A percentile compares a stretch with the other conserved stretches of the same genome.
Conservation (phyloP, 2,888 invertebrate species). For the Mayetiola destructor region DNA sequence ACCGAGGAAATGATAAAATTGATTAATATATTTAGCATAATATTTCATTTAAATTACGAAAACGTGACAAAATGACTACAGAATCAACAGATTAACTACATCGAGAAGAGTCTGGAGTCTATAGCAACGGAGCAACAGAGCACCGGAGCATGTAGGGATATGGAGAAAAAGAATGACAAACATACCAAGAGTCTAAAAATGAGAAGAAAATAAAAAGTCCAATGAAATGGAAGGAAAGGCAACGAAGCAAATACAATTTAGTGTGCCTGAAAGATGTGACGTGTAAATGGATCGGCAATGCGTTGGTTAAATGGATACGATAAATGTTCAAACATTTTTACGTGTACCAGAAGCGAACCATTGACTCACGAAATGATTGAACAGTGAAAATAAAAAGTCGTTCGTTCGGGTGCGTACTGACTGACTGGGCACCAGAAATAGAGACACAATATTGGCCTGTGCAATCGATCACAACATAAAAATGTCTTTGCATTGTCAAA, state of each 20-base stretch:
- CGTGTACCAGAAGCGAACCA: neutral
- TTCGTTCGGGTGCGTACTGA: neutral
- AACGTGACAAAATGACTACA: constrained; percentile 12
- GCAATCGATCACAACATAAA: constrained; percentile 8
- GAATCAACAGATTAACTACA: too few relatives aligned
- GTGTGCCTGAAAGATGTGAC: neutral
- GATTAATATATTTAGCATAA: constrained; percentile 9
- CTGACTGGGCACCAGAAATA: too few relatives aligned
- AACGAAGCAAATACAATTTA: neutral
- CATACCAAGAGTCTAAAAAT: too few relatives aligned
- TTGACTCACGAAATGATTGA: neutral
- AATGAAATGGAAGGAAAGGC: neutral
- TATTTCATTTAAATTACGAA: constrained; percentile 10
- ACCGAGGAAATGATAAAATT: neutral
- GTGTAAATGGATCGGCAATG: constrained; percentile 2
- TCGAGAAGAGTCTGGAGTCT: too few relatives aligned
- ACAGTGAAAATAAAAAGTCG: neutral
- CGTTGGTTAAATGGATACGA: constrained; percentile 7
- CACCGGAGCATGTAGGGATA: too few relatives aligned
- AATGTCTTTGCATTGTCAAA: constrained; percentile 10
- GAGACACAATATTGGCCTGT: neutral
- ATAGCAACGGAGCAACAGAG: too few relatives aligned
- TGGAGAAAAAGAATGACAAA: too few relatives aligned
- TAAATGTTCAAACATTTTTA: neutral
- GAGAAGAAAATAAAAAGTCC: too few relatives aligned